Base-by-base conservation (phyloP, 2,888 invertebrate genomes). In the Elysia crispata region DNA sequence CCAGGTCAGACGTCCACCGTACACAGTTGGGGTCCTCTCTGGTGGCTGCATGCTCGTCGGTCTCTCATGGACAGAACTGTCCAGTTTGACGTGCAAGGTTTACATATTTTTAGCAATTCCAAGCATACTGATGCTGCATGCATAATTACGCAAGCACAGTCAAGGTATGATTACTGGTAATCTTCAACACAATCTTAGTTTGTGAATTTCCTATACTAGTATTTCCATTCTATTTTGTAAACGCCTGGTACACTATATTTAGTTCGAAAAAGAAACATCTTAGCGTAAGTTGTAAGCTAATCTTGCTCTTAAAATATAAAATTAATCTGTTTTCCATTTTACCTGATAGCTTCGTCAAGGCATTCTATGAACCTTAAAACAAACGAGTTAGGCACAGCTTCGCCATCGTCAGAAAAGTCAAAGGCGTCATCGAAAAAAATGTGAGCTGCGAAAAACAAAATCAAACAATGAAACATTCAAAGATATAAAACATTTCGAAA, bases 401-500 rank as follows among this genome's bases (percentile, higher is more conserved):
- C 82, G 67, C 88, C 88, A 30, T 89, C 88, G 62, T 88, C 87
- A 20, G 84, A 95, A 86, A 97, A 95, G 94, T 98, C 98, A 92
- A 97, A 99, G 1, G 98, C 98, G 92, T 99, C 99, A 93, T 99
- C 99, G 93, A 99, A 97, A 93, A 97, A 98, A 85, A 99, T 97
- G 91, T 99, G 99, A 81, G 98, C 98, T 98, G 92, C 18, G 94
- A 93, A 85, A 85, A 84, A 85, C 96, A 93, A n/a, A 41, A 60
- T 15, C n/a, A n/a, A n/a, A n/a, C n/a, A n/a, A n/a, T n/a, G n/a
- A n/a, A n/a, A n/a, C n/a, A n/a, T n/a, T n/a, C n/a, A n/a, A n/a
- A n/a, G n/a, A n/a, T n/a, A n/a, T n/a, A n/a, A n/a, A n/a, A n/a
- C n/a, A n/a, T n/a, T n/a, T n/a, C n/a, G n/a, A n/a, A n/a, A n/a